Conservation (phyloP, 1,140 invertebrate species). For the Cydia splendana region DNA sequence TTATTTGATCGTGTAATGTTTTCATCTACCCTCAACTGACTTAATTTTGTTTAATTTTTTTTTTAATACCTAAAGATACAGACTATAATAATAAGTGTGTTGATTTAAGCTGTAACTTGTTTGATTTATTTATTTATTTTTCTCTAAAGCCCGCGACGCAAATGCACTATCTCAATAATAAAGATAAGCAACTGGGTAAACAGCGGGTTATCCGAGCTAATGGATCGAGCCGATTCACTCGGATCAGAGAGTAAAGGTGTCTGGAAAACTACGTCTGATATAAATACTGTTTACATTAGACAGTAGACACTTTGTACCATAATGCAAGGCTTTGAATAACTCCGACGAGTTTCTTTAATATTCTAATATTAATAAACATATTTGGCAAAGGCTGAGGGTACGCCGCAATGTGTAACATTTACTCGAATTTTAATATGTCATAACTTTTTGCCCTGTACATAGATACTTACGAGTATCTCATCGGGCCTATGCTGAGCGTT, state of each 20-base stretch:
- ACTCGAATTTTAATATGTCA: too few species aligned
- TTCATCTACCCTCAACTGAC: too few species aligned
- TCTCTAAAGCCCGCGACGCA: neutral
- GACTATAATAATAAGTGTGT: neutral
- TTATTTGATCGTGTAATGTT: too few species aligned
- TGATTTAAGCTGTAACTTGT: neutral
- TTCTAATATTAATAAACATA: too few species aligned
- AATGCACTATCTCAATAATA: neutral
- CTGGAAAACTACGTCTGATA: neutral
- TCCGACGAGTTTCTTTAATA: too few species aligned
- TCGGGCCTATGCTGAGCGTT: neutral
- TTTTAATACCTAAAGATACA: too few species aligned
- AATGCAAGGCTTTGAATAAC: neutral
- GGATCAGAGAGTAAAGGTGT: constrained; percentile 10
- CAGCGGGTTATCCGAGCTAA: constrained; percentile 1
- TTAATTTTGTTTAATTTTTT: too few species aligned
- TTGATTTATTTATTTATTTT: neutral
- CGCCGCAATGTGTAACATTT: too few species aligned
- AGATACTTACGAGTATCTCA: neutral
- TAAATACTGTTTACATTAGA: neutral
- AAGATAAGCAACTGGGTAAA: neutral
- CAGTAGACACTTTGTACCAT: neutral
- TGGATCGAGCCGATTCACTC: neutral
- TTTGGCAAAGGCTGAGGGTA: too few species aligned
- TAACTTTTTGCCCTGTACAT: too few species aligned